These are phyloP conservation scores for Magallana angulata DNA, from an alignment of 1,140 invertebrate species.

Conservation along the genomic window DNA sequence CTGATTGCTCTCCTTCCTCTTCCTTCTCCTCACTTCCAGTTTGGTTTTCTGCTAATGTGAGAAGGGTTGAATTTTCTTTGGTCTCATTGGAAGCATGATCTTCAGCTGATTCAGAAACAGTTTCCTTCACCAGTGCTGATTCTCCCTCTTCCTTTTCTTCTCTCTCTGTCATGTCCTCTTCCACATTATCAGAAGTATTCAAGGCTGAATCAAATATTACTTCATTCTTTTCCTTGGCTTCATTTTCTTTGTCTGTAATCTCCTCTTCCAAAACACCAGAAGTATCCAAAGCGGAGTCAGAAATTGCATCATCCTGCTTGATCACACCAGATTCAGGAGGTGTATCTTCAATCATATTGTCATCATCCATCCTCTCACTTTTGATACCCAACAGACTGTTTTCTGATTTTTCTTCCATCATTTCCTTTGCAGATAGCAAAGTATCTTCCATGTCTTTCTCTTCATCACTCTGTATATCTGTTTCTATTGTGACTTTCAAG, in stretches of 20 bases:
- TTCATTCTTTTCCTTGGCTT: too few species aligned
- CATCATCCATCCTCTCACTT: background rate
- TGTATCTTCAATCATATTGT: too few species aligned
- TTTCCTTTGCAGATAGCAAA: background rate
- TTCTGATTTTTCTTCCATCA: background rate
- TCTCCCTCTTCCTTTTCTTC: background rate
- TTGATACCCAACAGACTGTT: background rate
- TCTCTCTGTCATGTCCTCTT: background rate
- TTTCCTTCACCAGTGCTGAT: background rate
- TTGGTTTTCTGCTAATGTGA: background rate
- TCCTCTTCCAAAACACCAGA: too few species aligned
- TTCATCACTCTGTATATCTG: background rate
- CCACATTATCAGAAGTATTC: background rate
- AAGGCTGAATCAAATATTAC: too few species aligned
- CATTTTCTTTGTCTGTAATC: too few species aligned
- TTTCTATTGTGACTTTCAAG: background rate
- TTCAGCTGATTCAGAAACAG: background rate
- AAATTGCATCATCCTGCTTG: too few species aligned
- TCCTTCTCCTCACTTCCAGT: background rate
- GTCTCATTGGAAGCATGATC: background rate
- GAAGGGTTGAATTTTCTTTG: background rate
- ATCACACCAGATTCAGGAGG: too few species aligned
- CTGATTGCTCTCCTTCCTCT: too few species aligned
- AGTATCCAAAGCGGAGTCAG: too few species aligned
- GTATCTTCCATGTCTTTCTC: slow-evolving; percentile 2